Conservation (phyloP, 2,797 vertebrate genomes). For the Pseudotriccus pelzelni region DNA sequence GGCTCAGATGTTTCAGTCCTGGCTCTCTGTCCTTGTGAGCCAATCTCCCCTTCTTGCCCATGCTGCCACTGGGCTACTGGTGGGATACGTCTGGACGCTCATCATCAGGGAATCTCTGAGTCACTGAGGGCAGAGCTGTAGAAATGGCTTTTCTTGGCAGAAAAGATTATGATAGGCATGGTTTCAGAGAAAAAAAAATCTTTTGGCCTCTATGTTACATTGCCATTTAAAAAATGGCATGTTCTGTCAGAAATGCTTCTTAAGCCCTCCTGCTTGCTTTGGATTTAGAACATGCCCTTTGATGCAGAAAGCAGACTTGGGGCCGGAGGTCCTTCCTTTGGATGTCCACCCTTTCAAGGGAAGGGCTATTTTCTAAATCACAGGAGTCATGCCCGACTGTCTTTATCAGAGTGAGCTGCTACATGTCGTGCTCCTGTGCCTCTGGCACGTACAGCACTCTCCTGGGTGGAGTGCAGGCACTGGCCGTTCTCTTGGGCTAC, state of each 20-base stretch:
- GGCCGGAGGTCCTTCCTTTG: not conserved
- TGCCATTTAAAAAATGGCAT: not conserved
- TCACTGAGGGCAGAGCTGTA: not conserved
- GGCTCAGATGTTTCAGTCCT: not conserved
- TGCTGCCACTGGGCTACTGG: not conserved
- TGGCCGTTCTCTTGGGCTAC: not conserved
- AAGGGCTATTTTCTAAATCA: not conserved
- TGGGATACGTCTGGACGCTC: not conserved
- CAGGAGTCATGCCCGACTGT: not conserved
- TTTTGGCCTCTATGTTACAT: rapidly evolving
- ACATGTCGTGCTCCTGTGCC: not conserved
- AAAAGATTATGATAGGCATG: not conserved
- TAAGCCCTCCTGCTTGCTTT: not conserved
- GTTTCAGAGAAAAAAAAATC: not conserved
- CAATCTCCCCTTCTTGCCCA: not conserved
- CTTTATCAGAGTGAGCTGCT: not conserved
- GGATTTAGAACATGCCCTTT: not conserved
- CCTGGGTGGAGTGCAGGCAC: not conserved
- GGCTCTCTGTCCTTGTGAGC: not conserved
- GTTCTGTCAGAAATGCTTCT: not conserved
- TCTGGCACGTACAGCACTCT: not conserved
- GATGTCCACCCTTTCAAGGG: not conserved
- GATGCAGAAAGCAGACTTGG: not conserved
- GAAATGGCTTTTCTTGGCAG: not conserved
- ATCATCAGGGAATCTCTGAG: not conserved